A percentile compares a stretch with the other conserved stretches of the same genome.
Conservation (phyloP, 2,888 invertebrate species). For the Eupithecia pulchellata region DNA sequence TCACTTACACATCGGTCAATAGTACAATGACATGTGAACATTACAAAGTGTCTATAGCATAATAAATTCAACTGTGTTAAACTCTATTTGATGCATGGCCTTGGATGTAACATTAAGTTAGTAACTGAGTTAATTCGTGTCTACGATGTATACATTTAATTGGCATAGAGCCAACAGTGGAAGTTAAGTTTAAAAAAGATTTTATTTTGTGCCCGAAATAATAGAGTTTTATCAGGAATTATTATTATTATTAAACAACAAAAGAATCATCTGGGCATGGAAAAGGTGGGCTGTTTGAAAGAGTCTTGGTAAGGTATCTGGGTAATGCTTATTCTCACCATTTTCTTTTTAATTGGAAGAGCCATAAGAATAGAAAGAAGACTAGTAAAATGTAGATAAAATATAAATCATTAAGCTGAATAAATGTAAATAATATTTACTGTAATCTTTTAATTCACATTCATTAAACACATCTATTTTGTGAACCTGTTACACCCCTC, state of each 20-base stretch:
- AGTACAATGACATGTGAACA: neutral
- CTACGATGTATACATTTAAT: slow-evolving; percentile 7
- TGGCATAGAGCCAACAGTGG: neutral
- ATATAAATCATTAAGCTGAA: no score
- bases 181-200: neutral
- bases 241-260: neutral
- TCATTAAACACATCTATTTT: no score
- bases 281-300: neutral
- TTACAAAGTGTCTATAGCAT: neutral
- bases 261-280: neutral
- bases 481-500: no score
- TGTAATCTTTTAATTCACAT: no score
- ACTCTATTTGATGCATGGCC: slow-evolving; percentile 5
- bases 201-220: neutral
- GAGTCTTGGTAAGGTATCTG: neutral
- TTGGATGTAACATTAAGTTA: slow-evolving; percentile 9
- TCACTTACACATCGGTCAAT: neutral
- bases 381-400: no score
- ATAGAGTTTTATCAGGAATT: neutral
- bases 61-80: slow-evolving; percentile 12
- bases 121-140: slow-evolving; percentile 14
- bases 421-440: no score
- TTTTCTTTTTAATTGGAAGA: no score
- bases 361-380: no score
- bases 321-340: no score